These are phyloP conservation scores for Rhopilema esculentum DNA, from an alignment of 30 jellyfish, hydroid and myxozoan genomes.

Conservation along the genomic window DNA sequence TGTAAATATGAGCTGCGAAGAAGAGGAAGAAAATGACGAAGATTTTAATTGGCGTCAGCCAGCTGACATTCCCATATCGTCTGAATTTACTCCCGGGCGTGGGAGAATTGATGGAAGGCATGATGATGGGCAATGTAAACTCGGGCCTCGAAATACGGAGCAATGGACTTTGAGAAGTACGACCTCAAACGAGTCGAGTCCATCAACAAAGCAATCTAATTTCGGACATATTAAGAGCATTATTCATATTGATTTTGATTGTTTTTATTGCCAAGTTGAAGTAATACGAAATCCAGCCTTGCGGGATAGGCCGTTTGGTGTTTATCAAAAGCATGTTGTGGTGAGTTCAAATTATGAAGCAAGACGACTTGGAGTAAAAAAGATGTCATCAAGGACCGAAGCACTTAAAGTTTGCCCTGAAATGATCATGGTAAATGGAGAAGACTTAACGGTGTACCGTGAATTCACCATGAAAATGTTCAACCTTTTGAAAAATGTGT, in stretches of 20 bases:
- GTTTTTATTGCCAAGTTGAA: constrained; percentile 87
- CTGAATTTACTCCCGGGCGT: no score
- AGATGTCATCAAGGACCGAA: constrained; percentile 62
- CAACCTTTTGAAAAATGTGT: constrained; percentile 22
- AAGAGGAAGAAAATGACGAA: no score
- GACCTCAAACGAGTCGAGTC: neutral
- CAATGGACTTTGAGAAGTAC: neutral
- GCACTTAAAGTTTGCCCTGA: constrained; percentile 79
- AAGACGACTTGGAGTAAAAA: constrained; percentile 70
- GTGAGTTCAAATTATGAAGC: constrained; percentile 81
- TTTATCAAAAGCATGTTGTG: constrained; percentile 72
- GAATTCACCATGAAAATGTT: constrained; percentile 60
- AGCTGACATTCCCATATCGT: no score
- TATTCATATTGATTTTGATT: constrained; percentile 81
- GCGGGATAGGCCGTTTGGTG: constrained; percentile 65
- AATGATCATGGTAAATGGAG: constrained; percentile 78
- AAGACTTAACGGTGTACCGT: constrained; percentile 67
- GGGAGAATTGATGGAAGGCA: no score
- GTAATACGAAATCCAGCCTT: constrained; percentile 71
- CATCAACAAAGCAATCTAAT: neutral
- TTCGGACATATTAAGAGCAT: constrained; percentile 57
- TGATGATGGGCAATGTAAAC: neutral
- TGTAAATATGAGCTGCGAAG: no score
- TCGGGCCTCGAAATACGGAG: neutral
- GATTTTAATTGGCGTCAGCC: no score